A percentile compares a stretch with the other conserved stretches of the same genome.
Evolutionary conservation across 2,888 invertebrate species (phyloP).

Genomic region (Teleiodes luculella): DNA sequence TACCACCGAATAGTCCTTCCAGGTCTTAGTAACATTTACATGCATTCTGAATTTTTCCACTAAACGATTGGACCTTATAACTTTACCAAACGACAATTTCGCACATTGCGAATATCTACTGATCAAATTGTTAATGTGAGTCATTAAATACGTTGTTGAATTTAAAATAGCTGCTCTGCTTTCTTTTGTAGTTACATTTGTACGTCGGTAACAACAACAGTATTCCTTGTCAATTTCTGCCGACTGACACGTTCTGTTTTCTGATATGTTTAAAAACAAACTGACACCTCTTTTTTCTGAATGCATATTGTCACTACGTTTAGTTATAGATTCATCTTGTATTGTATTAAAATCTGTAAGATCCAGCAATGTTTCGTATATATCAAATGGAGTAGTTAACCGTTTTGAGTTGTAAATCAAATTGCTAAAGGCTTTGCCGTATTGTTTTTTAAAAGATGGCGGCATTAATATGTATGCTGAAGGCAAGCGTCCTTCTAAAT

Average conservation of each 20-base stretch:
- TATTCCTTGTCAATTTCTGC: slow-evolving; percentile 87
- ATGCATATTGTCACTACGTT: slow-evolving; percentile 54
- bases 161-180: neutral
- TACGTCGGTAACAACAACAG: slow-evolving; percentile 86
- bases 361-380: slow-evolving; percentile 85
- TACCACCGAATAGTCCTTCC: neutral
- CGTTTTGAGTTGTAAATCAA: slow-evolving; percentile 79
- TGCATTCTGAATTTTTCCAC: neutral
- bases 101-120: neutral
- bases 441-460: slow-evolving; percentile 79
- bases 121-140: neutral
- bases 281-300: slow-evolving; percentile 78
- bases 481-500: slow-evolving; percentile 89
- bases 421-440: slow-evolving; percentile 77
- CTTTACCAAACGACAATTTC: neutral
- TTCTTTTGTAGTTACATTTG: neutral
- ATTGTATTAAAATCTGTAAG: slow-evolving; percentile 67
- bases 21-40: slow-evolving; percentile 33
- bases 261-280: slow-evolving; percentile 83
- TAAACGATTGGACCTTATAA: neutral
- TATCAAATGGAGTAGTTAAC: slow-evolving; percentile 84
- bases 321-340: slow-evolving; percentile 26
- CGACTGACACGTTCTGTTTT: slow-evolving; percentile 82
- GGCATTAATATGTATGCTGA: slow-evolving; percentile 84
- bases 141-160: neutral